Base-by-base conservation (phyloP, 2,113 vertebrate genomes). In the Chaetodon trifascialis region DNA sequence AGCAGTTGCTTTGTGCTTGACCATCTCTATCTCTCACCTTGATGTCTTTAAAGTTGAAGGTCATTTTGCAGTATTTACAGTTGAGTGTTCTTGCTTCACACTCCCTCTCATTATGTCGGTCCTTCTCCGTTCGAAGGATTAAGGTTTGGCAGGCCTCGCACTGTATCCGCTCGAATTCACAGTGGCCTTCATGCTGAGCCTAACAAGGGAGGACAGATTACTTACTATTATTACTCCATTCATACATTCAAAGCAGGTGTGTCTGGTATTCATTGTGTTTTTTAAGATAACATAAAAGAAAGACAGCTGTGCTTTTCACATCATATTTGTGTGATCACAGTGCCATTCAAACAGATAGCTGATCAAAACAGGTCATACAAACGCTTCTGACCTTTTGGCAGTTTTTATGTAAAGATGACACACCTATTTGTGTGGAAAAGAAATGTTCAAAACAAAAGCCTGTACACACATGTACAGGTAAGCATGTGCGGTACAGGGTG, bases 1-100 rank as follows among this genome's bases (percentile, higher is more conserved):
- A 36, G 19, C 16, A 25, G 23, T 8, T 7, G n/a, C 3, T 58
- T 73, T 10, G n/a, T 23, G 49, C 11, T 0, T 0, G 12, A 11
- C 6, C 0, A n/a, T 30, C 36, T 10, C 7, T 0, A 2, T 15
- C 2, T 19, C 83, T 77, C 82, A 96, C 95, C 95, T 96, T 93
- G 42, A 91, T 85, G 0, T 92, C 93, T 0, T 95, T 94, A 4
- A 93, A 94, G 88, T 78, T 94, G 88, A 95, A 96, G 11, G 95
- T 88, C 0, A 38, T 81, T 73, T 91, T 94, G 94, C 95, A 96
- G 93, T 95, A 95, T 71, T 91, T 94, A 89, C 96, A 96, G 94
- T 89, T 84, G 8, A 97, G 95, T 21, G 91, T 96, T 73, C 96
- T 89, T 21, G 95, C 89, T 0, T 95, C 95, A 34, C 96, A 96